These are phyloP conservation scores for Priapulus caudatus DNA, from an alignment of 2,888 invertebrate genomes.

Conservation along the genomic window DNA sequence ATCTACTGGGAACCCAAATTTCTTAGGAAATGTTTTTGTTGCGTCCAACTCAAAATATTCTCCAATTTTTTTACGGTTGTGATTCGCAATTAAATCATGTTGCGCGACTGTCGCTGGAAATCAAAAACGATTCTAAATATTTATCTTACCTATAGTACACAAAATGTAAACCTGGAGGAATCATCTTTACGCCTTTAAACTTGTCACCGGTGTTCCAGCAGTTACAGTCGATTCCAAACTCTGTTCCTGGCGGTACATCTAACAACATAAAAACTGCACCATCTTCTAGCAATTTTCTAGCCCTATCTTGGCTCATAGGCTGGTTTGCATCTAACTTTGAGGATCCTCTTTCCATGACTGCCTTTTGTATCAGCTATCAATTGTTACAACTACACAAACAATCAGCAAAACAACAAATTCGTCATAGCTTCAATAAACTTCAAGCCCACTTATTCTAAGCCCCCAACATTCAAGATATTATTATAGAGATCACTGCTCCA, in stretches of 20 bases:
- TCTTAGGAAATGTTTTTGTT: background rate
- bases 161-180: constrained; percentile 89
- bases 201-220: constrained; percentile 79
- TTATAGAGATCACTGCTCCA: too few species aligned
- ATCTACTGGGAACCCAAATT: too few species aligned
- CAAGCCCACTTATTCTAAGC: too few species aligned
- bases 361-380: too few species aligned
- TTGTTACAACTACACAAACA: too few species aligned
- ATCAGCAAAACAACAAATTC: too few species aligned
- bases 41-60: background rate
- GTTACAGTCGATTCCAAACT: constrained; percentile 90
- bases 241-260: constrained; percentile 73
- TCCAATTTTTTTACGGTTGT: background rate
- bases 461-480: too few species aligned
- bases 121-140: background rate
- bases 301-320: constrained; percentile 53
- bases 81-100: constrained; percentile 26
- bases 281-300: constrained; percentile 59
- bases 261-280: constrained; percentile 72
- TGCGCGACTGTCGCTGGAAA: background rate
- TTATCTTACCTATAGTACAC: constrained; percentile 62
- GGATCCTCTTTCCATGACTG: too few species aligned
- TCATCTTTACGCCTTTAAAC: constrained; percentile 95
- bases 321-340: too few species aligned
- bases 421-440: too few species aligned